Evolutionary conservation across 2,797 vertebrate species (phyloP), one percentile per base, ranked within the genome.

Genomic region (Esox lucius): DNA sequence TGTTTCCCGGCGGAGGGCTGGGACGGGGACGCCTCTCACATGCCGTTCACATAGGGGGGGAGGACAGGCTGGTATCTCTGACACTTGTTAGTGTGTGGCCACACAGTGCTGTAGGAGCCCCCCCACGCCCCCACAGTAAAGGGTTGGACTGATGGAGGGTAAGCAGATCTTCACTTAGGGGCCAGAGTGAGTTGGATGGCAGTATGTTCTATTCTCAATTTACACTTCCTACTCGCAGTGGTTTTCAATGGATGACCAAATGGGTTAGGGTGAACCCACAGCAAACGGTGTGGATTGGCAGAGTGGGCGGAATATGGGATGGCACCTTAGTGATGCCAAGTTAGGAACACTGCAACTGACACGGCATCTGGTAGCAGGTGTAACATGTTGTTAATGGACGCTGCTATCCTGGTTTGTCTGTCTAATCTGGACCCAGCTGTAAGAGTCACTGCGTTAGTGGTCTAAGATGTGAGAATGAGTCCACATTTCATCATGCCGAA

Each of bases 11-110:
- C 91, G 91, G 88, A 71, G 26, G 92, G 94, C 89, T 42, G 90
- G 95, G 95, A 93, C 78, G 84, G 89, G 86, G 87, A 77, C 82
- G 91, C 92, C 91, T 91, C 92, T 92, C 92, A 90, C 91, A 90
- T 85, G 89, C 90, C 81, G 5, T 91, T 93, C 91, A 91, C 91
- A 92, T 85, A 91, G 88, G 88, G 91, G 91, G 89, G 89, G 89
- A 89, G 91, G 90, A 90, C 87, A 31, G 33, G 83, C 86, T 83
- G 64, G 64, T 83, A 91, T 91, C 89, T 88, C 90, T 87, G 89
- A 90, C 89, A 88, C 91, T 93, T 92, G 90, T 93, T 92, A 90
- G 88, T 78, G 80, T 87, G 90, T 89, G 90, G 86, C 85, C 79
- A 79, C 80, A 83, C 88, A 87, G 73, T 82, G 79, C 81, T n/a